Conservation (phyloP, 2,113 vertebrate species). For the Pseudorasbora parva region DNA sequence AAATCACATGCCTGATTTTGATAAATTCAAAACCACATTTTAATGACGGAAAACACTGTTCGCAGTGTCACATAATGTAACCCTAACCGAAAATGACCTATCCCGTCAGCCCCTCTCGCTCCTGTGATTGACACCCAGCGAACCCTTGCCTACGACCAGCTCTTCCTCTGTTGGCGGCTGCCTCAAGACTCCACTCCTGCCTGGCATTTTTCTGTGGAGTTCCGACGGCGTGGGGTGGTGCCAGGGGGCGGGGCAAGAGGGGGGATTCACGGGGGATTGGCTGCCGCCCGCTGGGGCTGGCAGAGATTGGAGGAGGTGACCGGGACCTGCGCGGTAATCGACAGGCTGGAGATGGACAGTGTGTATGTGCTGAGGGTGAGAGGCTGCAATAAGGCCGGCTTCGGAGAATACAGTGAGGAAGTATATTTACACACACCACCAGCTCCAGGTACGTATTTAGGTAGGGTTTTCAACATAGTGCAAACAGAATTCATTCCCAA, state of each 20-base stretch:
- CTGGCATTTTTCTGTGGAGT: slow-evolving; percentile 94
- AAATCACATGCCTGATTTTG: no score
- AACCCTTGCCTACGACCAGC: slow-evolving; percentile 94
- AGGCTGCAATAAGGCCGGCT: slow-evolving; percentile 93
- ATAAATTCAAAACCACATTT: no score
- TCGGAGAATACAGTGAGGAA: slow-evolving; percentile 95
- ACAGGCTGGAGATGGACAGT: slow-evolving; percentile 88
- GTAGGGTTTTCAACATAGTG: slow-evolving; percentile 45
- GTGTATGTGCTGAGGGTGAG: slow-evolving; percentile 91
- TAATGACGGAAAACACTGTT: no score
- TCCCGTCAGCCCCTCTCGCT: slow-evolving; percentile 83
- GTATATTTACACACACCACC: slow-evolving; percentile 94
- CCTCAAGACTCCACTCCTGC: slow-evolving; percentile 87
- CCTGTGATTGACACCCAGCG: slow-evolving; percentile 95
- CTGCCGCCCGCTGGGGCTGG: slow-evolving; percentile 87
- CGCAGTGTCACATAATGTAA: neutral
- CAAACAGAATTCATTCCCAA: slow-evolving; percentile 15
- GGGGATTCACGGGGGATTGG: slow-evolving; percentile 81
- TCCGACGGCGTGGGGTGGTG: slow-evolving; percentile 84
- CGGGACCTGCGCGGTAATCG: slow-evolving; percentile 86
- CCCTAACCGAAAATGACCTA: neutral
- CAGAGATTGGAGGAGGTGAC: slow-evolving; percentile 89
- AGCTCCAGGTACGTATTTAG: slow-evolving; percentile 88
- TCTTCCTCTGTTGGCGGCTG: slow-evolving; percentile 93
- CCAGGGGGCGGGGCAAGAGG: slow-evolving; percentile 75